phyloP scores from a whole-genome alignment of 1,140 invertebrate genomes.

The Dreissena polymorpha region DNA sequence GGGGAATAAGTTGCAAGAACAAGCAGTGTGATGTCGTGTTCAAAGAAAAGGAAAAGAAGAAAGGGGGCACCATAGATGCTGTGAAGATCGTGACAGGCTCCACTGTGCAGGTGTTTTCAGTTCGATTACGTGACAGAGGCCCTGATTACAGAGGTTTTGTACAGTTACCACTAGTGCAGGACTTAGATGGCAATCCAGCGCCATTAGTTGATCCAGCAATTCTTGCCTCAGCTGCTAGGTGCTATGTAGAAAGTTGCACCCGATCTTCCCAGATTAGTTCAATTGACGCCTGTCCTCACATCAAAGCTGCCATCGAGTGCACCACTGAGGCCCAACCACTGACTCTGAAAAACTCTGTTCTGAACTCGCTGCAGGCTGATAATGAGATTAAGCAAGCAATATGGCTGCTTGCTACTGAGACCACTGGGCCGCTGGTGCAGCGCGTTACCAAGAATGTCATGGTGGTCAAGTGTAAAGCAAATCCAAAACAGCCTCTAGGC shows the following conservation, averaged over 20 bases:
- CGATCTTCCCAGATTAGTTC: slow-evolving; percentile 63
- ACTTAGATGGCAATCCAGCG: slow-evolving; percentile 79
- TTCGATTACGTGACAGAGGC: slow-evolving; percentile 85
- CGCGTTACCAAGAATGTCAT: slow-evolving; percentile 89
- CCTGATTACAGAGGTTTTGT: slow-evolving; percentile 89
- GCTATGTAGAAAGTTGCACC: slow-evolving; percentile 85
- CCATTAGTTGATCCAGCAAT: slow-evolving; percentile 79
- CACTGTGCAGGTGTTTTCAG: slow-evolving; percentile 85
- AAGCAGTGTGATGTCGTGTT: slow-evolving; percentile 87
- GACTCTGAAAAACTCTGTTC: slow-evolving; percentile 84
- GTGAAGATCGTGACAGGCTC: slow-evolving; percentile 86
- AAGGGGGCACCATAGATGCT: slow-evolving; percentile 84
- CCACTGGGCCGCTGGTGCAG: slow-evolving; percentile 86
- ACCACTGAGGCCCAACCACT: slow-evolving; percentile 84
- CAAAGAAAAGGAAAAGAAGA: slow-evolving; percentile 85
- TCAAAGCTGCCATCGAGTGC: slow-evolving; percentile 86
- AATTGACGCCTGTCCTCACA: slow-evolving; percentile 84
- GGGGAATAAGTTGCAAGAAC: slow-evolving; percentile 89
- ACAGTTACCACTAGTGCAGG: slow-evolving; percentile 83
- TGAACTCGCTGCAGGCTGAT: slow-evolving; percentile 84
- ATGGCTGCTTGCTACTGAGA: slow-evolving; percentile 84
- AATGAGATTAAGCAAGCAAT: slow-evolving; percentile 86
- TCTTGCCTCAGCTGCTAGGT: slow-evolving; percentile 82
- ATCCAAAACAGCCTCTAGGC: slow-evolving; percentile 86
- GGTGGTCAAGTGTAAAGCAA: slow-evolving; percentile 88